phyloP scores from a whole-genome alignment of 23 tunicate genomes.

The Corella eumyota region DNA sequence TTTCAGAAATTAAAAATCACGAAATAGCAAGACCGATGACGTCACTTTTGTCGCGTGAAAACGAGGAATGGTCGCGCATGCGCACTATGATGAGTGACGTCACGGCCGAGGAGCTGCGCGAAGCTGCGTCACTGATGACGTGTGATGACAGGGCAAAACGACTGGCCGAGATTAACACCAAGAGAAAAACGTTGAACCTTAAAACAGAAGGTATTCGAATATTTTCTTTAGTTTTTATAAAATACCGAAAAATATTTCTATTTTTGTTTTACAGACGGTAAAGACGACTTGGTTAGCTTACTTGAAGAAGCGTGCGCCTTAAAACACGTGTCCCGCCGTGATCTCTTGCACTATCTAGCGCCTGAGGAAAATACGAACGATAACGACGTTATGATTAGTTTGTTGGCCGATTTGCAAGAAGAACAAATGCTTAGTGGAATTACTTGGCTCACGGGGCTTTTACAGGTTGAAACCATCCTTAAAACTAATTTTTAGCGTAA shows the following conservation, averaged over 20 bases:
- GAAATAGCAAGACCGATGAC: too few relatives aligned
- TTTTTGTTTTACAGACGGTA: constrained; percentile 25
- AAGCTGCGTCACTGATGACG: constrained; percentile 64
- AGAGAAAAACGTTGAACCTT: constrained; percentile 34
- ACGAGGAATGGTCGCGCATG: constrained; percentile 52
- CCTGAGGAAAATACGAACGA: constrained; percentile 37
- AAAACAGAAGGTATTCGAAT: constrained; percentile 18
- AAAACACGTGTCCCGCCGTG: constrained; percentile 46
- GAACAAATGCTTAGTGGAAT: constrained; percentile 42
- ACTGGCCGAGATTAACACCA: constrained; percentile 64
- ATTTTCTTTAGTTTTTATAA: background rate
- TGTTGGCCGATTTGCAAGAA: constrained; percentile 85
- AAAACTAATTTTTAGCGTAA: background rate
- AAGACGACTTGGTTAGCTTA: constrained; percentile 49
- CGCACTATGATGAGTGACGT: constrained; percentile 36
- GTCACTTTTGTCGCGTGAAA: too few relatives aligned
- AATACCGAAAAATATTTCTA: background rate
- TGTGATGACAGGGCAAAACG: constrained; percentile 63
- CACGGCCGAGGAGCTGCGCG: constrained; percentile 67
- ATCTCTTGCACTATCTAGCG: constrained; percentile 26
- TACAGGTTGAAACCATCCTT: constrained; percentile 23
- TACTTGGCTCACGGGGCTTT: constrained; percentile 37
- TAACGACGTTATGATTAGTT: constrained; percentile 45
- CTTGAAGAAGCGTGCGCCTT: constrained; percentile 86
- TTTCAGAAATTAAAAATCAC: too few relatives aligned